These are phyloP conservation scores for Caenorhabditis sp. DNA, from an alignment of 2,888 invertebrate genomes.

Conservation along the genomic window DNA sequence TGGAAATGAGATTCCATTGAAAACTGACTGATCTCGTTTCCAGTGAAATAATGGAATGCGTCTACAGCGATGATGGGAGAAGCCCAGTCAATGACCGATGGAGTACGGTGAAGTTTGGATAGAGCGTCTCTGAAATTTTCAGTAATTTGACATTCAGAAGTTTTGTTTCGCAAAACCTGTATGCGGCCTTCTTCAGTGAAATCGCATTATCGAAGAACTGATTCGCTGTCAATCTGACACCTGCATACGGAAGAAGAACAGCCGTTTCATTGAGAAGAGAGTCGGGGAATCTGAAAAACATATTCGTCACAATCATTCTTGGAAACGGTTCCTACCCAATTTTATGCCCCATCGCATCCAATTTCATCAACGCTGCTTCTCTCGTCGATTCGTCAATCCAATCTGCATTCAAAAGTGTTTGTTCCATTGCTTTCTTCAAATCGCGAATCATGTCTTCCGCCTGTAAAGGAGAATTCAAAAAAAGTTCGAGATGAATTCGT, in stretches of 20 bases:
- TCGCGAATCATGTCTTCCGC: slow-evolving; percentile 74
- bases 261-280: slow-evolving; percentile 74
- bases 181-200: slow-evolving; percentile 71
- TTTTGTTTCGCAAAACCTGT: slow-evolving; percentile 45
- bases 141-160: not conserved
- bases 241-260: slow-evolving; percentile 73
- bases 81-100: slow-evolving; percentile 70
- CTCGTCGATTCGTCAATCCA: slow-evolving; percentile 81
- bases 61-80: slow-evolving; percentile 77
- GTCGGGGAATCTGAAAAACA: slow-evolving; percentile 65
- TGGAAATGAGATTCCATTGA: not conserved
- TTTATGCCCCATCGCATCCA: slow-evolving; percentile 77
- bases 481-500: no score
- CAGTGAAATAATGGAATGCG: slow-evolving; percentile 77
- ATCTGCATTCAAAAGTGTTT: slow-evolving; percentile 75
- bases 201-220: slow-evolving; percentile 78
- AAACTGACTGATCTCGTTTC: slow-evolving; percentile 76
- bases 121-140: slow-evolving; percentile 50
- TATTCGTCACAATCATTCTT: not conserved
- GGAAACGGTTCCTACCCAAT: slow-evolving; percentile 65
- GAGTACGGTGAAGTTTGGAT: slow-evolving; percentile 62
- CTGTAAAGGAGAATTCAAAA: slow-evolving; percentile 53
- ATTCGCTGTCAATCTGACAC: slow-evolving; percentile 74
- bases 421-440: slow-evolving; percentile 74
- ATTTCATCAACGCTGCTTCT: slow-evolving; percentile 74